Percentiles rank a stretch among this genome's conserved stretches.
Evolutionary conservation across 35 echinoderm and acorn worm genomes (phyloP).

Genomic region (Ptychodera flava): DNA sequence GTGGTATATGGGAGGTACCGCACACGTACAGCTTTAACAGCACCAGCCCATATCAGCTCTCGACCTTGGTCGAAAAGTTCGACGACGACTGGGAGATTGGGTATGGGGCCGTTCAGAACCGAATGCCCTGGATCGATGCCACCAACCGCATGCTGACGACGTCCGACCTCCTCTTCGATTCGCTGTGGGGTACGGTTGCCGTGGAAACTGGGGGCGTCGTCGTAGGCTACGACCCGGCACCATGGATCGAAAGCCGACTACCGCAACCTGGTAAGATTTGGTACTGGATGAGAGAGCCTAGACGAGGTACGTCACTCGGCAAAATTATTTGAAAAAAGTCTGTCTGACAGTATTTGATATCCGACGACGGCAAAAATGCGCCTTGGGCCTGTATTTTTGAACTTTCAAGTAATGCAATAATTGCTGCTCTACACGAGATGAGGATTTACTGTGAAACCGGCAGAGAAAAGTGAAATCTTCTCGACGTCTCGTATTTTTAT

Average conservation of each 20-base stretch:
- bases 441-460: no score
- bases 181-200: not conserved
- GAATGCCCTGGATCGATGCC: conserved; percentile 49
- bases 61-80: conserved; percentile 57
- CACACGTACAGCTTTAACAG: conserved; percentile 30
- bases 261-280: not conserved
- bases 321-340: no score
- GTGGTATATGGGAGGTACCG: conserved; percentile 69
- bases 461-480: no score
- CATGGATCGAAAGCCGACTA: not conserved
- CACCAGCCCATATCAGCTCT: conserved; percentile 9
- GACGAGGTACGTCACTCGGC: not conserved
- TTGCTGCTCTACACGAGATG: no score
- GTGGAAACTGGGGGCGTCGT: not conserved
- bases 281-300: not conserved
- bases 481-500: no score
- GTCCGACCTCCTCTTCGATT: not conserved
- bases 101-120: conserved; percentile 41
- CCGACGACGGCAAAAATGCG: no score
- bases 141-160: not conserved
- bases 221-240: not conserved
- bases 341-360: no score
- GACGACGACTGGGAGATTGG: conserved; percentile 33
- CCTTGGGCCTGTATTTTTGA: no score
- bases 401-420: no score